A percentile compares a stretch with the other conserved stretches of the same genome.
These are phyloP conservation scores for Urocolius indicus DNA, from an alignment of 2,113 vertebrate species.

Conservation along the genomic window DNA sequence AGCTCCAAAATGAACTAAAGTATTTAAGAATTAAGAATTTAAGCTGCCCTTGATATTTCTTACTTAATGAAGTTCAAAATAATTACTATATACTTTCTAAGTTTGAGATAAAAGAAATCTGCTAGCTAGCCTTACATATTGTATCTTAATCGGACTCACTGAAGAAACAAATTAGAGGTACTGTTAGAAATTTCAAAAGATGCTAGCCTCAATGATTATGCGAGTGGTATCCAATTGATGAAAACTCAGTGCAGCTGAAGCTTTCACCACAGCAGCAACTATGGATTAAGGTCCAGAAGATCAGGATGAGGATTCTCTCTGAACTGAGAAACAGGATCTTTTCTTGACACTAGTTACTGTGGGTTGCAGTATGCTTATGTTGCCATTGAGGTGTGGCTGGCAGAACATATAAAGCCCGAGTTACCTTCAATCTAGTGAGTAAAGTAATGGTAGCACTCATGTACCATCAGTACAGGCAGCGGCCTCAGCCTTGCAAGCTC, in stretches of 20 bases:
- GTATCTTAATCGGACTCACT: neutral
- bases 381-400: neutral
- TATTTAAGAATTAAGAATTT: neutral
- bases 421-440: neutral
- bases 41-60: neutral
- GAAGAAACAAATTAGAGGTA: neutral
- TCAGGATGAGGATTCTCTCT: neutral
- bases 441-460: neutral
- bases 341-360: neutral
- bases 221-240: neutral
- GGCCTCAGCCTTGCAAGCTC: neutral
- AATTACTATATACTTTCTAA: neutral
- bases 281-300: neutral
- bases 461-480: neutral
- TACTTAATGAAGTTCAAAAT: neutral
- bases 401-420: neutral
- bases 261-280: neutral
- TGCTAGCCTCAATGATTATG: neutral
- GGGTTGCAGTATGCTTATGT: neutral
- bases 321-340: rapidly evolving
- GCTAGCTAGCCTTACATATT: neutral
- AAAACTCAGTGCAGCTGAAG: neutral
- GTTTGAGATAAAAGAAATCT: neutral
- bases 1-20: neutral
- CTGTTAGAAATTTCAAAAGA: neutral